Conservation (phyloP, 2,113 vertebrate genomes). For the Tachuris rubrigastra region DNA sequence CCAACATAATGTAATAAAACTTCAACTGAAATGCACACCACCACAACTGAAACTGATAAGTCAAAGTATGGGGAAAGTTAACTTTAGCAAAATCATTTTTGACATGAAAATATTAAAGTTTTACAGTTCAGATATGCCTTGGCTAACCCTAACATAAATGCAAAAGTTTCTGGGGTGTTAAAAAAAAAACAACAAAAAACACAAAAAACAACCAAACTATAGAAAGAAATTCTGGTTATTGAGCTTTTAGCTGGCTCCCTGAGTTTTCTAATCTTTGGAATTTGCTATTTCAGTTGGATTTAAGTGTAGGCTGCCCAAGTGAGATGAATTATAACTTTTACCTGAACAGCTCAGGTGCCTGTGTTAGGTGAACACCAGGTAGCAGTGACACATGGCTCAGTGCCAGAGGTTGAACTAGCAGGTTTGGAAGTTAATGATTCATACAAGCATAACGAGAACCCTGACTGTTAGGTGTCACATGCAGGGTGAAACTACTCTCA, state of each 20-base stretch:
- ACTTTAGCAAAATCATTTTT: conserved; percentile 76
- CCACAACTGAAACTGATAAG: conserved; percentile 73
- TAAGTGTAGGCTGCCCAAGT: not conserved
- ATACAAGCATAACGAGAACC: not conserved
- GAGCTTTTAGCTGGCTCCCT: not conserved
- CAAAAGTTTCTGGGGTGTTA: conserved; percentile 29
- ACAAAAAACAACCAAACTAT: not conserved
- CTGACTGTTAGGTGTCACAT: conserved; percentile 14
- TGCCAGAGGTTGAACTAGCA: conserved; percentile 50
- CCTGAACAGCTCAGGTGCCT: not conserved
- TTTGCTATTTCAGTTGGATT: conserved; percentile 10
- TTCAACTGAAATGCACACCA: conserved; percentile 75
- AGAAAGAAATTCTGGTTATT: conserved; percentile 3
- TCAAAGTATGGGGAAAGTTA: conserved; percentile 76
- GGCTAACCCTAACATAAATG: conserved; percentile 37
- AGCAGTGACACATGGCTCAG: conserved; percentile 37
- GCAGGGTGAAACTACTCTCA: not conserved
- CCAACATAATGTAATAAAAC: conserved; percentile 80
- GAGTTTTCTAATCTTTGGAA: conserved; percentile 2
- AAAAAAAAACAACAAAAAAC: not conserved
- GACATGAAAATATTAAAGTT: conserved; percentile 70
- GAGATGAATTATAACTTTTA: conserved; percentile 41
- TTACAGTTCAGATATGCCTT: conserved; percentile 64
- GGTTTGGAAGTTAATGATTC: conserved; percentile 62
- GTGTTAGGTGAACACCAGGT: not conserved